Evolutionary conservation across 2,888 invertebrate genomes (phyloP), one percentile per base, ranked within the genome.

Genomic region (Ennomos fuscantarius): DNA sequence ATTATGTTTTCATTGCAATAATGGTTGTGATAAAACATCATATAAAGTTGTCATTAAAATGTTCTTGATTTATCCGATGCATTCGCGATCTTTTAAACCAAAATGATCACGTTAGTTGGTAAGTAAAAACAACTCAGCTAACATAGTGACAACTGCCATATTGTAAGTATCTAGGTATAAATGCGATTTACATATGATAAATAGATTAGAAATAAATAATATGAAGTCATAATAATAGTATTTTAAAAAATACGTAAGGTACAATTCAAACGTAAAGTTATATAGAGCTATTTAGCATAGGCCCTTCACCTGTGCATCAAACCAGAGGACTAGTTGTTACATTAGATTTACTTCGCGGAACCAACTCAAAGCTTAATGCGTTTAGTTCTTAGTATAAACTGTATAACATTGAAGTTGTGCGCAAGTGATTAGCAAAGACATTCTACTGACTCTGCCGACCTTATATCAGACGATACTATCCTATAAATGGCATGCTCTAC

Each of bases 101-200:
- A 84, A 24, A 82, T 76, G 70, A 78, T 81, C 78, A 80, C 74
- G 74, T 66, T 73, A 76, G 73, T 53, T 74, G 63, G 65, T 71
- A 65, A 54, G 71, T 74, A 81, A 76, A 72, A 68, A 81, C 88
- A 89, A 89, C 87, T 84, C 88, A 87, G 91, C 91, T 92, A 92
- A 89, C 89, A 81, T 87, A 85, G 86, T 85, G 87, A 89, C 86
- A 88, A 92, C 92, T 91, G 92, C 92, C 92, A 92, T 92, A 92
- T 84, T 86, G 84, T 92, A 90, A 91, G 89, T 74, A 87, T 80
- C 75, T 89, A 89, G 84, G 72, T 79, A 69, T 84, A 82, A 82
- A 76, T 76, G 78, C 79, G 82, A 80, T 81, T 81, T 86, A 84
- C 79, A 68, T 70, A 65, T 24, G 6, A 24, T 24, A 62, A 58